These are phyloP conservation scores for Theretra japonica DNA, from an alignment of 2,888 invertebrate species.

Conservation along the genomic window DNA sequence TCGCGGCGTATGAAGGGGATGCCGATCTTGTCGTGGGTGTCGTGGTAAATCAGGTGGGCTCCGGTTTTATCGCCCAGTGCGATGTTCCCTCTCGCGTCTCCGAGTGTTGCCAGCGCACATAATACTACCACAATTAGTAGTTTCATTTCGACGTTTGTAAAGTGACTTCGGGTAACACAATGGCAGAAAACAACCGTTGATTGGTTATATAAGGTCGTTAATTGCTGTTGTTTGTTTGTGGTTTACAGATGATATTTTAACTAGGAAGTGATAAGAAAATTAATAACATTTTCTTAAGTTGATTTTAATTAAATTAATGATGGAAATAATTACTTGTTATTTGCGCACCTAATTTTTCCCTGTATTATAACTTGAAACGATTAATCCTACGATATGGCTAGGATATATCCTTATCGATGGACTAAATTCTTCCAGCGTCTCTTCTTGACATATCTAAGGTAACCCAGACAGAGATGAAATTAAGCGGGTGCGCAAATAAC, in stretches of 20 bases:
- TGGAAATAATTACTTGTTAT: too few relatives aligned
- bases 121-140: constrained; percentile 20
- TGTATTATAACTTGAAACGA: too few relatives aligned
- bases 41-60: constrained; percentile 45
- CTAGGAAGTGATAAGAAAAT: neutral
- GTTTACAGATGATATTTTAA: constrained; percentile 1
- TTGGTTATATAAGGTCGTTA: constrained; percentile 3
- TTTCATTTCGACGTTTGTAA: neutral
- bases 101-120: constrained; percentile 28
- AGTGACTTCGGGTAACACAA: neutral
- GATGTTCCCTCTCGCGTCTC: constrained; percentile 26
- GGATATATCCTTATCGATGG: too few relatives aligned
- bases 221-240: neutral
- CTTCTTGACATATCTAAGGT: too few relatives aligned
- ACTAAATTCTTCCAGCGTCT: too few relatives aligned
- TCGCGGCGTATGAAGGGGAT: constrained; percentile 41
- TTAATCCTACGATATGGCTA: too few relatives aligned
- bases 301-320: too few relatives aligned
- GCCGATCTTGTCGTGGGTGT: constrained; percentile 42
- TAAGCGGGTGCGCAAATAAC: too few relatives aligned
- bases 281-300: too few relatives aligned
- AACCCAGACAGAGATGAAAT: too few relatives aligned
- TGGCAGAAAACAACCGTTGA: neutral
- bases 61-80: constrained; percentile 30
- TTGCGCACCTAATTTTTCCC: too few relatives aligned